Evolutionary conservation across 2,113 vertebrate genomes (phyloP), one percentile per base, ranked within the genome.

Genomic region (Amazona guildingii): DNA sequence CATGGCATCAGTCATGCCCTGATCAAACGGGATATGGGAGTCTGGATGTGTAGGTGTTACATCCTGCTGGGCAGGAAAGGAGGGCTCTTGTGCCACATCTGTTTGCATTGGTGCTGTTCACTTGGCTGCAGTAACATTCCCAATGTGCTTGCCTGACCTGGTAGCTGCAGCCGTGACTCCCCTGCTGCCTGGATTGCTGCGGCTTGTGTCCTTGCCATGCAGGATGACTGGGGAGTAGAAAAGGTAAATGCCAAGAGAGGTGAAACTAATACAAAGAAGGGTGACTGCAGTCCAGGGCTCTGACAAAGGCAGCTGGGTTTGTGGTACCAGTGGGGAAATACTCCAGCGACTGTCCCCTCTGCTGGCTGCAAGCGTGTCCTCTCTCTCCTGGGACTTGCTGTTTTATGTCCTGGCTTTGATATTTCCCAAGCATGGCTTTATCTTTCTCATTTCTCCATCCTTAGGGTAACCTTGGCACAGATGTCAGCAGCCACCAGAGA

Each of bases 401-500:
- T 74, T 83, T 92, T 13, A 10, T 59, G 51, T 83, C 61, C 64
- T 66, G 35, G 55, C 80, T 86, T 85, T 68, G 59, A 21, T 75
- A 72, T 75, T 92, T 84, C 62, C 68, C 3, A 2, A 64, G 25
- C 41, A 17, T 63, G 75, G 33, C 54, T 86, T 82, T 79, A 28
- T 88, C 62, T 83, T 72, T 79, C 49, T 86, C 6, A 24, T 79
- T 92, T 89, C 59, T 43, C 31, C 35, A 49, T 94, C 74, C 59
- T 82, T 91, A 74, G 43, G 67, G 88, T 54, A 79, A 41, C 74
- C 43, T 92, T 89, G 86, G 92, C 86, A 85, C 57, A 73, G 80
- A 87, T 85, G 70, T 76, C 83, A 77, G 86, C 70, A 85, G 77
- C 59, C 86, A 87, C 86, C 88, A 95, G 86, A 92, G 94, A 70